These are phyloP conservation scores for Festucalex cinctus DNA, from an alignment of 2,113 vertebrate species.

Conservation along the genomic window DNA sequence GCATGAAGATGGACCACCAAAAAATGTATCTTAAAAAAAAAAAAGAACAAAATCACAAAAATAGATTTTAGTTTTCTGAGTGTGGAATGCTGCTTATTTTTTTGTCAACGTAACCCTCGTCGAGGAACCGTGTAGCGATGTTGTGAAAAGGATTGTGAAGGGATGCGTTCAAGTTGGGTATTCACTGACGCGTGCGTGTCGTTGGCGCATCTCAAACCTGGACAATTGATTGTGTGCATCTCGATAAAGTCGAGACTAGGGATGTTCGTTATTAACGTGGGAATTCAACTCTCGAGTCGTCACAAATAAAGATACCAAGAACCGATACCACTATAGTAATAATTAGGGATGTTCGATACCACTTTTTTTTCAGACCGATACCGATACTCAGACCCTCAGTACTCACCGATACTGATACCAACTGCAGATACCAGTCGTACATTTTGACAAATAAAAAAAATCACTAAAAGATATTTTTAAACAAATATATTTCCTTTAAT, in stretches of 20 bases:
- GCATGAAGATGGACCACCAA: conserved; percentile 46
- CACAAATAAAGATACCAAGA: too few relatives aligned
- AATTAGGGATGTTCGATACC: too few relatives aligned
- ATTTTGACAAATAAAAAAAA: too few relatives aligned
- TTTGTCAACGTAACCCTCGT: background rate
- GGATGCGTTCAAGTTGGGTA: conserved; percentile 34
- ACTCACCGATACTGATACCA: too few relatives aligned
- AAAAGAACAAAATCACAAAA: conserved; percentile 34
- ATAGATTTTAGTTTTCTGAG: conserved; percentile 39
- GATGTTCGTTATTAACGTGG: too few relatives aligned
- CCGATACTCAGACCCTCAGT: too few relatives aligned
- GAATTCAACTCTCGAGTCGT: too few relatives aligned
- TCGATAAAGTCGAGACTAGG: background rate
- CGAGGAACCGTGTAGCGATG: conserved; percentile 37
- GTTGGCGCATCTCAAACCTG: background rate
- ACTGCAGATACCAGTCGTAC: too few relatives aligned
- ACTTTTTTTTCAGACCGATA: too few relatives aligned
- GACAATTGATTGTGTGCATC: conserved; percentile 4
- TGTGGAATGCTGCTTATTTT: conserved; percentile 64
- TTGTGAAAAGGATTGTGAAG: conserved; percentile 22
- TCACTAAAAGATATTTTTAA: too few relatives aligned
- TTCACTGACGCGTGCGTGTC: conserved; percentile 10
- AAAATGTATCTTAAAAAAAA: conserved; percentile 4
- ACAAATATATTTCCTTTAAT: too few relatives aligned
- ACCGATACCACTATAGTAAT: too few relatives aligned